Conservation (phyloP, 2,113 vertebrate species). For the Bos javanicus region DNA sequence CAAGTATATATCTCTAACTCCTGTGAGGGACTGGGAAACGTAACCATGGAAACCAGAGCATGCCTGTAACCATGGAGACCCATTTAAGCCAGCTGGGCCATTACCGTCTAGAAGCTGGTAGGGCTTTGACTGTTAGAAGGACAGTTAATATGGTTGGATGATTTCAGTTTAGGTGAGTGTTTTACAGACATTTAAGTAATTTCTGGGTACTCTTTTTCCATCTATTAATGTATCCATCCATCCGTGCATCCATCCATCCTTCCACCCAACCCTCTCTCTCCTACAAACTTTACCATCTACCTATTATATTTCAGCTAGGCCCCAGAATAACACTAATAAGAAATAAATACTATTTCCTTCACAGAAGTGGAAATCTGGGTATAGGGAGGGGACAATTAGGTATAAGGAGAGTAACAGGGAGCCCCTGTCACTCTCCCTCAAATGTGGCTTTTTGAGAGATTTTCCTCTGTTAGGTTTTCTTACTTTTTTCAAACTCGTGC, state of each 20-base stretch:
- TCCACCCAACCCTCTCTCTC: neutral
- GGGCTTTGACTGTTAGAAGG: neutral
- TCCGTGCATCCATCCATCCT: neutral
- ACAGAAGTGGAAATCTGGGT: neutral
- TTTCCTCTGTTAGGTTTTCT: neutral
- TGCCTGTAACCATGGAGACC: constrained; percentile 70
- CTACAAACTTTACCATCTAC: neutral
- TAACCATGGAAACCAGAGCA: constrained; percentile 73
- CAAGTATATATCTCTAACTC: constrained; percentile 43
- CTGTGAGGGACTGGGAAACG: constrained; percentile 28
- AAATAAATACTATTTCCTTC: neutral
- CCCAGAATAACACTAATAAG: neutral
- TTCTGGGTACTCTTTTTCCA: neutral
- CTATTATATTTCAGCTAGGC: neutral
- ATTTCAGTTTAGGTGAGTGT: constrained; percentile 9
- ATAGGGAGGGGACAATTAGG: neutral
- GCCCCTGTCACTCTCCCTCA: neutral
- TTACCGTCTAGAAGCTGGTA: constrained; percentile 15
- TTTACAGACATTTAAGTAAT: neutral
- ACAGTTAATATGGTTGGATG: neutral
- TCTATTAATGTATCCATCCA: neutral
- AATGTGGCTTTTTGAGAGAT: neutral
- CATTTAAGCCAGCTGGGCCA: constrained; percentile 66
- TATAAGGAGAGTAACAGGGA: neutral
- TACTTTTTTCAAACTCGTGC: neutral